A percentile compares a stretch with the other conserved stretches of the same genome.
phyloP scores from a whole-genome alignment of 2,113 vertebrate genomes.

The Dicentrarchus labrax region DNA sequence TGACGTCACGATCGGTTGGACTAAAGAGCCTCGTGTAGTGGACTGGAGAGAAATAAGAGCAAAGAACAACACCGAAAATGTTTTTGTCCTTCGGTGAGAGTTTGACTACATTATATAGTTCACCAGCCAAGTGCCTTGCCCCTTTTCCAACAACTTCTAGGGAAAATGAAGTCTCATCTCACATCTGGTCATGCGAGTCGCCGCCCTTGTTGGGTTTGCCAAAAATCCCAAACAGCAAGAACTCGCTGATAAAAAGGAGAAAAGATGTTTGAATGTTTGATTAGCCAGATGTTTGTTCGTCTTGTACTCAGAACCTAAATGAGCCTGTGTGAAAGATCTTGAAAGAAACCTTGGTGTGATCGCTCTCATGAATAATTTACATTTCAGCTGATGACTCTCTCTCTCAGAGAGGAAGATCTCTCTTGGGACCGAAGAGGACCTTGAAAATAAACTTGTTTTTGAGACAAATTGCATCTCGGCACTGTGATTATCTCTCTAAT shows the following conservation, averaged over 20 bases:
- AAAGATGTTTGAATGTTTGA: not conserved
- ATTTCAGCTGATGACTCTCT: not conserved
- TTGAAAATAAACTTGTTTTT: not conserved
- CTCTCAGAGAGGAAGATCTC: not conserved
- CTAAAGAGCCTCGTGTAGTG: no score
- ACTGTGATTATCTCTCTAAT: slow-evolving; percentile 9
- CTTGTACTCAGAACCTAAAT: not conserved
- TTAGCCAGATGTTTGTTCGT: not conserved
- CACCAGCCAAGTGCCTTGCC: no score
- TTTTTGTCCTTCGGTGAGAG: no score
- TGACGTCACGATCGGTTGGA: no score
- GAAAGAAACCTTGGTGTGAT: not conserved
- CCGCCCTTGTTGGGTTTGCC: no score
- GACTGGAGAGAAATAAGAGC: no score
- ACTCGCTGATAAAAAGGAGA: not conserved
- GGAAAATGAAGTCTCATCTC: not conserved
- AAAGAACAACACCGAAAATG: no score
- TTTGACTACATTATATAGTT: no score
- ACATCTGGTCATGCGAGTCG: not conserved
- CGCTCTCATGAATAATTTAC: slow-evolving; percentile 8
- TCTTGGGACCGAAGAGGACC: not conserved
- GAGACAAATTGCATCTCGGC: slow-evolving; percentile 1
- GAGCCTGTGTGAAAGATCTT: no score
- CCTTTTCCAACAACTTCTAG: no score
- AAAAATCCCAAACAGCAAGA: not conserved